Evolutionary conservation across 2,888 invertebrate species (phyloP).

Genomic region (Byasa hedistus): DNA sequence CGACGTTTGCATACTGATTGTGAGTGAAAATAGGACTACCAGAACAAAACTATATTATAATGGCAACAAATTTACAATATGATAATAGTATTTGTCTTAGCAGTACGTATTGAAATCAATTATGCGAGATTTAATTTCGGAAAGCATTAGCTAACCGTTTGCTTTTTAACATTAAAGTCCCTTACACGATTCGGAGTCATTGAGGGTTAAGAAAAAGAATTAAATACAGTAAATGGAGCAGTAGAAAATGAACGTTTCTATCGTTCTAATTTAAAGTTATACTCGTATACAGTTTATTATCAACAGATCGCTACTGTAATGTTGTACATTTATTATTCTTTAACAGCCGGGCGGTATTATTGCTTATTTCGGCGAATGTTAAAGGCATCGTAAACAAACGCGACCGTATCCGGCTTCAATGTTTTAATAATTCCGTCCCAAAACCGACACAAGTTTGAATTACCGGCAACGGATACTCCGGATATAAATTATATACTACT

Average conservation of each 20-base stretch:
- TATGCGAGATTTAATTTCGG: too few species aligned
- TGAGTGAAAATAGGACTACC: too few species aligned
- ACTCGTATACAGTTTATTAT: slow-evolving; percentile 15
- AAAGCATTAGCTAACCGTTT: too few species aligned
- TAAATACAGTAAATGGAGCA: too few species aligned
- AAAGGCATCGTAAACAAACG: slow-evolving; percentile 19
- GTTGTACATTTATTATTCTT: slow-evolving; percentile 13
- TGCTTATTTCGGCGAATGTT: slow-evolving; percentile 21
- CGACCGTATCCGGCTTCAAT: slow-evolving; percentile 30
- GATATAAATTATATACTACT: slow-evolving; percentile 42
- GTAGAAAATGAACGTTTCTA: neutral
- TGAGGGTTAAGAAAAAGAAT: too few species aligned
- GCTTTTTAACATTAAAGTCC: too few species aligned
- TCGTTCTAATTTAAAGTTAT: slow-evolving; percentile 3
- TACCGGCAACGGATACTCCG: slow-evolving; percentile 39
- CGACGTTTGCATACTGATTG: too few species aligned
- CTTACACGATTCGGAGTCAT: too few species aligned
- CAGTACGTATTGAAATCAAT: too few species aligned
- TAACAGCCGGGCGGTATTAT: slow-evolving; percentile 13
- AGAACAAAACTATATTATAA: too few species aligned
- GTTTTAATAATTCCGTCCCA: slow-evolving; percentile 29
- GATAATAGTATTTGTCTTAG: too few species aligned
- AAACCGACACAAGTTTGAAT: slow-evolving; percentile 36
- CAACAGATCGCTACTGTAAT: slow-evolving; percentile 4
- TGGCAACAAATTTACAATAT: too few species aligned